These are phyloP conservation scores for Zalophus californianus DNA, from an alignment of 2,797 vertebrate species.

Conservation along the genomic window DNA sequence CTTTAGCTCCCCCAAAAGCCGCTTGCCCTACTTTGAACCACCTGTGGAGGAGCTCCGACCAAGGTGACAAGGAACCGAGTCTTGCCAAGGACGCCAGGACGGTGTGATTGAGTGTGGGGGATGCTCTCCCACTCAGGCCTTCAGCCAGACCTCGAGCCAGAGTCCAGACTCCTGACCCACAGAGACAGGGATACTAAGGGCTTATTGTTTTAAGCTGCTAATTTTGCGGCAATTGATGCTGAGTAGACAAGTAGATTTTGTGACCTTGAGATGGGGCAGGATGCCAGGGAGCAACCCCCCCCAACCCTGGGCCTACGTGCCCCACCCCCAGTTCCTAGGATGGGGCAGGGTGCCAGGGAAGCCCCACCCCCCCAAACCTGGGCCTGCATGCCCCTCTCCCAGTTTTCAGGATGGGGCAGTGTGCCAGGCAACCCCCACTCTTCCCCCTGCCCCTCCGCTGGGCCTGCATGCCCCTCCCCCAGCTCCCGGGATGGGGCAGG, in stretches of 20 bases:
- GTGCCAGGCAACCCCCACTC: too few species aligned
- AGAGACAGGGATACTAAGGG: rapidly evolving
- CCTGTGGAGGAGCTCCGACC: not conserved
- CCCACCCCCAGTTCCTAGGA: not conserved
- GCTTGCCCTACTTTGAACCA: not conserved
- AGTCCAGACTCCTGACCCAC: not conserved
- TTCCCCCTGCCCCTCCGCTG: too few species aligned
- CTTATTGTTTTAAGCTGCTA: not conserved
- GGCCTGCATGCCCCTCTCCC: too few species aligned
- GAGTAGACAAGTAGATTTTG: not conserved
- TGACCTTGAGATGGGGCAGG: not conserved
- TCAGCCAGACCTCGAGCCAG: rapidly evolving
- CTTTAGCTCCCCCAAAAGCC: too few species aligned
- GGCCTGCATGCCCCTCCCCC: too few species aligned
- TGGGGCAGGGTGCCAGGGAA: not conserved
- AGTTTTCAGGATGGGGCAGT: not conserved
- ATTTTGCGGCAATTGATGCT: rapidly evolving
- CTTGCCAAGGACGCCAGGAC: rapidly evolving
- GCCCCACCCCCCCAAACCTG: too few species aligned
- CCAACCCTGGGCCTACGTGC: too few species aligned
- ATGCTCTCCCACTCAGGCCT: not conserved
- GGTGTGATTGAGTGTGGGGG: rapidly evolving
- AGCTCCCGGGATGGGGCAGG: too few species aligned
- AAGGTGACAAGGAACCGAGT: rapidly evolving
- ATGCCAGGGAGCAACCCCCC: too few species aligned